Percentiles rank a stretch among this genome's conserved stretches.
phyloP scores from a whole-genome alignment of 2,797 vertebrate species.

The Brachyrhaphis roseni region DNA sequence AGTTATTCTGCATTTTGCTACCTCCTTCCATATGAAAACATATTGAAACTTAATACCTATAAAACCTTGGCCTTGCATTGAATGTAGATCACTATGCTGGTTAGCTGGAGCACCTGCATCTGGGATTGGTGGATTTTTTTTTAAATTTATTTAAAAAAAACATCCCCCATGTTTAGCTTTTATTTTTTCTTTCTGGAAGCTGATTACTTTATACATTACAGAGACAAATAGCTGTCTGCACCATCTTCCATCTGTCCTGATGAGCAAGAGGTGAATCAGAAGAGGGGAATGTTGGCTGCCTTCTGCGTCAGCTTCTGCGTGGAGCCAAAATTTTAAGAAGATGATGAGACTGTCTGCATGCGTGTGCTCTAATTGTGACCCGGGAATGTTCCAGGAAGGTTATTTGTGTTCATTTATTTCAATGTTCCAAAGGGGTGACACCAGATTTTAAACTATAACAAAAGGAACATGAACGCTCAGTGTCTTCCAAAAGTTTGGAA shows the following conservation, averaged over 20 bases:
- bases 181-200: neutral
- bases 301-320: conserved; percentile 29
- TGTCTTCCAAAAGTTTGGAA: neutral
- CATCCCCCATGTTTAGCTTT: neutral
- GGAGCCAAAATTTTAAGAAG: conserved; percentile 32
- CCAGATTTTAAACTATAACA: neutral
- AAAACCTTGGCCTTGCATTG: neutral
- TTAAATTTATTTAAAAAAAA: neutral
- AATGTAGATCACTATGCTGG: neutral
- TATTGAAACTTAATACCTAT: neutral
- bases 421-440: neutral
- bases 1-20: neutral
- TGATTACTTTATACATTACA: neutral
- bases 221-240: neutral
- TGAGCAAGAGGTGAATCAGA: conserved; percentile 55
- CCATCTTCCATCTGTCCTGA: conserved; percentile 26
- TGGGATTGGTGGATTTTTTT: neutral
- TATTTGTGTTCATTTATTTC: neutral
- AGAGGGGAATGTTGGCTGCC: conserved; percentile 40
- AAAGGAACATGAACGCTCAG: neutral
- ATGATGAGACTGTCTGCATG: conserved; percentile 27
- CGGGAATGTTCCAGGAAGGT: conserved; percentile 1
- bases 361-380: conserved; percentile 19
- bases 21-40: neutral
- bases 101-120: conserved; percentile 4